Evolutionary conservation across 2,113 vertebrate species (phyloP), one percentile per base, ranked within the genome.

Genomic region (Megalops atlanticus): DNA sequence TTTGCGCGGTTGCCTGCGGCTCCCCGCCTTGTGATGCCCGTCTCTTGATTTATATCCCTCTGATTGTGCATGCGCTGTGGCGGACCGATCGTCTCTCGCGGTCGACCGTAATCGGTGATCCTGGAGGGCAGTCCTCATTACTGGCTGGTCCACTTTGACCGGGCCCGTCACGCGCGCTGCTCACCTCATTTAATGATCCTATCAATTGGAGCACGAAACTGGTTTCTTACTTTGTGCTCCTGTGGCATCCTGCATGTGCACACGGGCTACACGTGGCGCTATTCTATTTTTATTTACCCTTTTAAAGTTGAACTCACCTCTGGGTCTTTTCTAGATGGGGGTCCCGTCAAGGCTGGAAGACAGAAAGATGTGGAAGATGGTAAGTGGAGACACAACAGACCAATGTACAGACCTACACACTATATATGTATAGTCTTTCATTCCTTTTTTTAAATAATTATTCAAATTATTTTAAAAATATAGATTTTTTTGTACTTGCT

Each of bases 21-120:
- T 31, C n/a, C 1, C 4, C 1, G 58, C 18, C 24, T 8, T 64
- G n/a, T 64, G 31, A 64, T 64, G 24, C 24, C 58, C 8, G n/a
- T 18, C 39, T 45, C 39, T 74, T 86, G 85, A 79, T 58, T 79
- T 79, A 84, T 84, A 84, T 71, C 33, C 40, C 78, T 85, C 83
- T 87, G 82, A 91, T 88, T 86, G 82, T 83, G 84, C 86, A 90
- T 86, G 80, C 77, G 77, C 79, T 84, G 72, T 85, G 84, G 79
- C 80, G 52, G 88, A 79, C 79, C 71, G 83, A 70, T 43, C 14
- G 39, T 88, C 83, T 77, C 47, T 83, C 78, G 83, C 38, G 38
- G 81, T 80, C 83, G 83, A 88, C 84, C 84, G 74, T 27, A 83
- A 90, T 86, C 82, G 83, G 76, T 43, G 75, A 39, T 70, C 41